Evolutionary conservation across 2,113 vertebrate species (phyloP), one percentile per base, ranked within the genome.

Genomic region (Pampusana beccarii): DNA sequence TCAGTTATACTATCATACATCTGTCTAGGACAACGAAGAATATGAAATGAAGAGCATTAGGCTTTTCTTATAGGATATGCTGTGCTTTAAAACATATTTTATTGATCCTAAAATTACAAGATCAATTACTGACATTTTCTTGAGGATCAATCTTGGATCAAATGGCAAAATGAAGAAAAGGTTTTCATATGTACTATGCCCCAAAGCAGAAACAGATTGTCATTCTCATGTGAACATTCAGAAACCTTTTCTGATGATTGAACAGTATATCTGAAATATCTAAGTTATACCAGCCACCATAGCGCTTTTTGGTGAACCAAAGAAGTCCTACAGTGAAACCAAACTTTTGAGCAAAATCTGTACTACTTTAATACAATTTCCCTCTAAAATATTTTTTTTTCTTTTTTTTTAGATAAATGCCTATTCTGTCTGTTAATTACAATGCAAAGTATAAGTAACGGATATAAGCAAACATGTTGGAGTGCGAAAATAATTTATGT

Each of bases 61-160:
- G 71, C 89, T 80, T 57, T 87, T 82, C 79, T 74, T 74, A 67
- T 28, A 78, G 86, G 53, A 73, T 90, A 89, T 60, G 48, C 56
- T 95, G 86, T 96, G 93, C 97, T 96, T 97, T 89, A 92, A 96
- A 97, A 95, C 36, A 73, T 80, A 90, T 92, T 97, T 97, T 97
- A 97, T 94, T 96, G 73, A 91, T 91, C 96, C 92, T 71, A 94
- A 95, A 95, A 95, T 92, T 95, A 95, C 94, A 97, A 96, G 96
- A 90, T 95, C 86, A 91, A 93, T 96, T 88, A 86, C 72, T 94
- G 92, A 92, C 86, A 94, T 94, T 82, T 95, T 85, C 53, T 95
- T 88, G 80, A 91, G 93, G 92, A 94, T 95, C 86, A 78, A 88
- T 89, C 69, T 91, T 18, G 44, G 95, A 92, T 88, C 87, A 93